phyloP scores from a whole-genome alignment of 2,888 invertebrate species.

The Rhimphoctona megacephalus region DNA sequence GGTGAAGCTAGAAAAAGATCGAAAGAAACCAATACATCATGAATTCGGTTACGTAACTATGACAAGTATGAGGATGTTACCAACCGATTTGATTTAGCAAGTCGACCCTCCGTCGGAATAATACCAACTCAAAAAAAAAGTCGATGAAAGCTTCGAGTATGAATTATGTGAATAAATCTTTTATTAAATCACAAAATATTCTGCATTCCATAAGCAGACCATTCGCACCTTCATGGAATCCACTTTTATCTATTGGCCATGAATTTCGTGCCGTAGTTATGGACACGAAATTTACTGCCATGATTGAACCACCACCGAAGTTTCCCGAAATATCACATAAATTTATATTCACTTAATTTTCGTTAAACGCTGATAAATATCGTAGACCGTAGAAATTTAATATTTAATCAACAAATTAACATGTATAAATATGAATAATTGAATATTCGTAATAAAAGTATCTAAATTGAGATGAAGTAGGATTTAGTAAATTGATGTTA shows the following conservation, averaged over 20 bases:
- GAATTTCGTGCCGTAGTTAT: background rate
- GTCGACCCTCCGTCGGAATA: background rate
- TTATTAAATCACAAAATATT: background rate
- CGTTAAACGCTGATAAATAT: background rate
- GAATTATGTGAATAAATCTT: background rate
- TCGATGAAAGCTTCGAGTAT: background rate
- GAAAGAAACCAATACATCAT: slow-evolving; percentile 3
- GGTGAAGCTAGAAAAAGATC: background rate
- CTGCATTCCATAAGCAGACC: background rate
- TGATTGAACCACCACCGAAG: background rate
- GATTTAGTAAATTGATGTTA: background rate
- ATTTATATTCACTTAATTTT: background rate
- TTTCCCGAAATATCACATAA: background rate
- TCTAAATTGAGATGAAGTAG: background rate
- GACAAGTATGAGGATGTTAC: slow-evolving; percentile 12
- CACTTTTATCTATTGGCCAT: background rate
- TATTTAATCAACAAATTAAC: background rate
- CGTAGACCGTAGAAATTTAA: background rate
- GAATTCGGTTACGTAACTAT: background rate
- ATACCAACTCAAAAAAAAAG: background rate
- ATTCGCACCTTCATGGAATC: background rate
- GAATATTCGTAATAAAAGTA: background rate
- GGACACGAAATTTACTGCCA: background rate
- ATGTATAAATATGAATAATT: background rate
- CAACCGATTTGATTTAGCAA: background rate